A percentile compares a stretch with the other conserved stretches of the same genome.
phyloP scores from a whole-genome alignment of 2,888 invertebrate species.

The Hoplodrina ambigua region DNA sequence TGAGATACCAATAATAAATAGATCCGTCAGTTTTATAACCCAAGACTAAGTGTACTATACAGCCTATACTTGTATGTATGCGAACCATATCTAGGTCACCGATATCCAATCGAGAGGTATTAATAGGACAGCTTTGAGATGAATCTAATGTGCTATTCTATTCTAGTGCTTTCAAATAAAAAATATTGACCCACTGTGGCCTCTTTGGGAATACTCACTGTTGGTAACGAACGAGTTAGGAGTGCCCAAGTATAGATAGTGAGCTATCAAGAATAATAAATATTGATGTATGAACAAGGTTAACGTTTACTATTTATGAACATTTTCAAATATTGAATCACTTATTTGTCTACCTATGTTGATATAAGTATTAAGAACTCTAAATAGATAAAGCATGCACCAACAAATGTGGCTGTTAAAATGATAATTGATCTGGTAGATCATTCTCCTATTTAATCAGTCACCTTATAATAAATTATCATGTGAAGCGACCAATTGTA shows the following conservation, averaged over 20 bases:
- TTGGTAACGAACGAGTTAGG: constrained; percentile 19
- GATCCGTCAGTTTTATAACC: neutral
- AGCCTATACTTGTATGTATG: constrained; percentile 16
- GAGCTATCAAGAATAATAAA: constrained; percentile 21
- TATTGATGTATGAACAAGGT: constrained; percentile 35
- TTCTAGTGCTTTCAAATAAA: constrained; percentile 45
- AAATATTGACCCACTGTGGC: constrained; percentile 47
- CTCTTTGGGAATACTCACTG: constrained; percentile 38
- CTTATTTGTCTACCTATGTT: too few relatives aligned
- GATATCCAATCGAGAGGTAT: constrained; percentile 28
- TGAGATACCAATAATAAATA: neutral
- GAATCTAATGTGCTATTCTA: constrained; percentile 31
- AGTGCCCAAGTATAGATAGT: constrained; percentile 41
- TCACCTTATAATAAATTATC: neutral
- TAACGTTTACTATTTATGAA: constrained; percentile 14
- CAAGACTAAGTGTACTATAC: neutral
- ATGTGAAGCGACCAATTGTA: constrained; percentile 1
- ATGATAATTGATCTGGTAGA: neutral
- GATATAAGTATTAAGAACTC: neutral
- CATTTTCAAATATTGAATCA: neutral
- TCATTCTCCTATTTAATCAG: neutral
- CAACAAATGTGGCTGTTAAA: neutral
- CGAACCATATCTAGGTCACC: constrained; percentile 25
- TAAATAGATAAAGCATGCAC: neutral
- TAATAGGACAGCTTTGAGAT: constrained; percentile 32